Base-by-base conservation (phyloP, 1,140 invertebrate species). In the Eriocheir sinensis region DNA sequence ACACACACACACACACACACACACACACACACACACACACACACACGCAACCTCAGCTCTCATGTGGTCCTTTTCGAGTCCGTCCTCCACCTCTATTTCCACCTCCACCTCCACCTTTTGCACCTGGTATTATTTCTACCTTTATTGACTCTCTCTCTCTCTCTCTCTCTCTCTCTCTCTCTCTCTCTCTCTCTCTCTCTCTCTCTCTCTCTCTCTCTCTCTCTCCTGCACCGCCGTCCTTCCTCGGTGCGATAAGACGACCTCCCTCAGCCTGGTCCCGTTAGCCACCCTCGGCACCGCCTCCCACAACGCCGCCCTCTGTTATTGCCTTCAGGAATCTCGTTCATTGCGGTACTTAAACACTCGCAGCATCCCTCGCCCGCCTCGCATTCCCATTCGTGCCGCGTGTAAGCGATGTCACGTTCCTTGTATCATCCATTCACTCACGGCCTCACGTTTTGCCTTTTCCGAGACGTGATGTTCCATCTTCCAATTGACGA, bases 111-210 rank as follows among this genome's bases (percentile, higher is more conserved):
- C 85, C 21, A 6, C n/a, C 85, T 88, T 36, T 41, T 41, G 15
- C 38, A 12, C 8, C n/a, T 41, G 36, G 32, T 88, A 48, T 36
- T 15, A 17, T 40, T 36, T 41, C 89, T 60, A 40, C 53, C 44
- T 60, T 41, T 90, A 3, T 60, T 79, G 9, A 38, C 89, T 91
- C 89, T 91, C 89, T 91, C 89, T 91, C 60, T 91, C 89, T 91
- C 60, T 72, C 60, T 91, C 89, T 91, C 60, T 79, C 60, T 91
- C 89, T 91, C 60, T 60, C 60, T 72, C 89, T 6, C 34, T 60
- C 60, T 91, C n/a, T 72, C 44, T 34, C 60, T 91, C 48, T 91
- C 60, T 34, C 60, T 91, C 48, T 91, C 60, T 38, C 60, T 91
- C 60, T 72, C 34, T 34, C 60, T 36, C n/a, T 91, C 48, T 48